A percentile compares a stretch with the other conserved stretches of the same genome.
These are phyloP conservation scores for Neogobius melanostomus DNA, from an alignment of 2,113 vertebrate species.

Conservation along the genomic window DNA sequence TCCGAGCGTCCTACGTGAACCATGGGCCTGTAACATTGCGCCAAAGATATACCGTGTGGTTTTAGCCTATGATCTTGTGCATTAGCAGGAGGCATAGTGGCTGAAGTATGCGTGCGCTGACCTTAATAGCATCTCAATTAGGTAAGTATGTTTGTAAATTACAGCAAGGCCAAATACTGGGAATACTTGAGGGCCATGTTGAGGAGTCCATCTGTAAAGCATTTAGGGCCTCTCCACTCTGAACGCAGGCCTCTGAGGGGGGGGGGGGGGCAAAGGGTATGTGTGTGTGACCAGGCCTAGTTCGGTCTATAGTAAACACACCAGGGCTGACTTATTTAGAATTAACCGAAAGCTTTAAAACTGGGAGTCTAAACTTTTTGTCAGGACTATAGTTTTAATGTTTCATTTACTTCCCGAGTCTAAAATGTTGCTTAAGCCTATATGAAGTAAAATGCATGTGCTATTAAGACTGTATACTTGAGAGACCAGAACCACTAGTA, in stretches of 20 bases:
- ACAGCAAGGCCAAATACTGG: slow-evolving; percentile 72
- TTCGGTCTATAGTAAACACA: slow-evolving; percentile 51
- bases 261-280: background rate
- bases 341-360: slow-evolving; percentile 28
- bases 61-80: slow-evolving; percentile 46
- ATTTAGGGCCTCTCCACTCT: slow-evolving; percentile 70
- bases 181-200: slow-evolving; percentile 66
- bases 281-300: too few relatives aligned
- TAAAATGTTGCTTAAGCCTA: too few relatives aligned
- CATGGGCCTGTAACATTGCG: slow-evolving; percentile 46
- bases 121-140: slow-evolving; percentile 74
- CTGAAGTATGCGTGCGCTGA: slow-evolving; percentile 58
- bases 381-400: too few relatives aligned
- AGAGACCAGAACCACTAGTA: too few relatives aligned
- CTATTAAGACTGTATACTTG: too few relatives aligned
- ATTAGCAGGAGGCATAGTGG: slow-evolving; percentile 41
- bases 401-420: too few relatives aligned
- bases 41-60: slow-evolving; percentile 32
- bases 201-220: slow-evolving; percentile 75
- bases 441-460: too few relatives aligned
- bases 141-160: slow-evolving; percentile 74
- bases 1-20: slow-evolving; percentile 34
- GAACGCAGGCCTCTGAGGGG: slow-evolving; percentile 54
- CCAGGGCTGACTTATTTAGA: slow-evolving; percentile 17
- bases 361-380: background rate